Evolutionary conservation across 2,113 vertebrate genomes (phyloP).

Genomic region (Sigmodon hispidus): DNA sequence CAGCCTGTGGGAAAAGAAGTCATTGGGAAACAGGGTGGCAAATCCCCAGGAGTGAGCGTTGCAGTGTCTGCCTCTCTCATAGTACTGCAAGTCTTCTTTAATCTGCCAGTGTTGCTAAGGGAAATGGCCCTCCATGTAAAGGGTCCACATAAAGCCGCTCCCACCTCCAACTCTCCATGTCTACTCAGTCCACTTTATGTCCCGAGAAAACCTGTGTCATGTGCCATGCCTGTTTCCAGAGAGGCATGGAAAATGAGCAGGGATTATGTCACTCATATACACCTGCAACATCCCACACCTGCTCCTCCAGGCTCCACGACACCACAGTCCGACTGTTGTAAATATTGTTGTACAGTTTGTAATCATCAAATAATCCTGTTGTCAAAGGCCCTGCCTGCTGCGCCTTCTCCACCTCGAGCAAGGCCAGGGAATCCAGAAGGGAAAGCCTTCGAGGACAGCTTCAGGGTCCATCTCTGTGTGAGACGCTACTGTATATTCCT

Average conservation of each 20-base stretch:
- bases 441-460: constrained; percentile 81
- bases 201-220: background rate
- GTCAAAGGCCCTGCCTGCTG: constrained; percentile 93
- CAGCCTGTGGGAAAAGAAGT: background rate
- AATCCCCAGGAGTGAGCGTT: background rate
- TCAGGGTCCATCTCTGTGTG: constrained; percentile 88
- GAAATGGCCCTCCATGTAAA: constrained; percentile 66
- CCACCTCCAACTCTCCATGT: constrained; percentile 30
- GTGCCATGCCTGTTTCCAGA: background rate
- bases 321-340: constrained; percentile 86
- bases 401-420: constrained; percentile 94
- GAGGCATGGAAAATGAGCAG: background rate
- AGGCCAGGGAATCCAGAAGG: constrained; percentile 86
- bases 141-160: constrained; percentile 69
- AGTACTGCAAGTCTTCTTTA: constrained; percentile 75
- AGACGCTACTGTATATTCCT: constrained; percentile 99
- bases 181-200: background rate
- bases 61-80: constrained; percentile 75
- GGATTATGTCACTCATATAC: constrained; percentile 53
- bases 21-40: background rate
- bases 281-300: constrained; percentile 47
- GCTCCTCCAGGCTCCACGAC: constrained; percentile 85
- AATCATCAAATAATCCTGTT: constrained; percentile 93
- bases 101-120: constrained; percentile 79
- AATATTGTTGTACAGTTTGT: constrained; percentile 96